Conservation (phyloP, 2,113 vertebrate genomes). For the Lamprotornis superbus region DNA sequence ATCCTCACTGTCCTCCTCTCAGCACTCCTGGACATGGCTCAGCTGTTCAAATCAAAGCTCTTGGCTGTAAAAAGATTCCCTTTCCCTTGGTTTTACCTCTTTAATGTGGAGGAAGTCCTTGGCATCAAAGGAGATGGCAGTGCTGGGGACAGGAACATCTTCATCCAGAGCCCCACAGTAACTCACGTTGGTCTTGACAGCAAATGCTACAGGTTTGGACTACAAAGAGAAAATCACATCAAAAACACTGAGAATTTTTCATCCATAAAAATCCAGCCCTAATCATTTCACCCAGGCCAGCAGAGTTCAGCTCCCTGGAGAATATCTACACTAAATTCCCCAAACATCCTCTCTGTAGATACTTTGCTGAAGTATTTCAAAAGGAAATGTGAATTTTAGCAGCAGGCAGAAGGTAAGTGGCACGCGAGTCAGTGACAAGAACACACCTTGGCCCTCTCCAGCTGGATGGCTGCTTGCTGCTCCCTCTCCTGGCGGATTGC, state of each 20-base stretch:
- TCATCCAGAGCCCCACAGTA: slow-evolving; percentile 96
- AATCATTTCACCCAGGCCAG: not conserved
- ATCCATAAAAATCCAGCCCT: not conserved
- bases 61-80: not conserved
- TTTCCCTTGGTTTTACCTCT: slow-evolving; percentile 80
- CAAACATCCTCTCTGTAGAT: not conserved
- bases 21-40: not conserved
- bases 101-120: slow-evolving; percentile 99
- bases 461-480: slow-evolving; percentile 92
- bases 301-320: not conserved
- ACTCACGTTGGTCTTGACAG: slow-evolving; percentile 95
- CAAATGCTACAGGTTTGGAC: slow-evolving; percentile 94
- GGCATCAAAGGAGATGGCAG: slow-evolving; percentile 93
- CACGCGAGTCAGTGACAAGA: accelerated
- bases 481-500: slow-evolving; percentile 92
- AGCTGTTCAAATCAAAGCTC: not conserved
- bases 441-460: slow-evolving; percentile 94
- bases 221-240: slow-evolving; percentile 49
- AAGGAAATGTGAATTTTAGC: accelerated
- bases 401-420: not conserved
- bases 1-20: not conserved
- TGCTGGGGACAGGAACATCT: slow-evolving; percentile 94
- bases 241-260: not conserved
- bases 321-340: not conserved
- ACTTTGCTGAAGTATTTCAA: not conserved